Evolutionary conservation across 2,113 vertebrate genomes (phyloP).

Genomic region (Pseudorectes ferrugineus): DNA sequence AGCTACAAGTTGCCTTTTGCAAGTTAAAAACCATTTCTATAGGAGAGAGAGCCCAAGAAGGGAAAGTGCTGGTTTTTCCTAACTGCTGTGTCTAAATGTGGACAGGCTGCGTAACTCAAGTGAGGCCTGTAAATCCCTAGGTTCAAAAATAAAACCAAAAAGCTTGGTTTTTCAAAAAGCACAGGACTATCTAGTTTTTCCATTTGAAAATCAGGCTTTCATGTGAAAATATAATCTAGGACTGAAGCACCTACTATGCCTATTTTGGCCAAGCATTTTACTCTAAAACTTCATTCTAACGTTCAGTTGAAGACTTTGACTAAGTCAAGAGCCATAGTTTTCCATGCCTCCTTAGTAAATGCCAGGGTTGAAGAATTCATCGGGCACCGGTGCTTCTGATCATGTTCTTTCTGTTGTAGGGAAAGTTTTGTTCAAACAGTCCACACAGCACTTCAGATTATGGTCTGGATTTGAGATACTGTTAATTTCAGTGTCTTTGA

Average conservation of each 20-base stretch:
- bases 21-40: not conserved
- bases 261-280: not conserved
- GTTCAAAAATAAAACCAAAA: not conserved
- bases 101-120: not conserved
- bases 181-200: not conserved
- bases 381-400: not conserved
- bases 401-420: not conserved
- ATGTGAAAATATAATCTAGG: not conserved
- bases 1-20: conserved; percentile 56
- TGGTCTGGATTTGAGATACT: not conserved
- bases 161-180: not conserved
- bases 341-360: conserved; percentile 33
- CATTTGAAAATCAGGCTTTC: not conserved
- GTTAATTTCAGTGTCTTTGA: not conserved
- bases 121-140: not conserved
- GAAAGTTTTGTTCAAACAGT: not conserved
- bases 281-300: not conserved
- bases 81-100: not conserved
- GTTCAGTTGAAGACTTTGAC: not conserved
- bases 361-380: not conserved
- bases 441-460: not conserved
- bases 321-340: not conserved
- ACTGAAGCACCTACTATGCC: not conserved
- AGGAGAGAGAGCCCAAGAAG: not conserved
- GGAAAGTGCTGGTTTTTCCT: not conserved